Evolutionary conservation across 37 sponge, comb jelly and placozoan genomes (phyloP).

Genomic region (Axinella damicornis): DNA sequence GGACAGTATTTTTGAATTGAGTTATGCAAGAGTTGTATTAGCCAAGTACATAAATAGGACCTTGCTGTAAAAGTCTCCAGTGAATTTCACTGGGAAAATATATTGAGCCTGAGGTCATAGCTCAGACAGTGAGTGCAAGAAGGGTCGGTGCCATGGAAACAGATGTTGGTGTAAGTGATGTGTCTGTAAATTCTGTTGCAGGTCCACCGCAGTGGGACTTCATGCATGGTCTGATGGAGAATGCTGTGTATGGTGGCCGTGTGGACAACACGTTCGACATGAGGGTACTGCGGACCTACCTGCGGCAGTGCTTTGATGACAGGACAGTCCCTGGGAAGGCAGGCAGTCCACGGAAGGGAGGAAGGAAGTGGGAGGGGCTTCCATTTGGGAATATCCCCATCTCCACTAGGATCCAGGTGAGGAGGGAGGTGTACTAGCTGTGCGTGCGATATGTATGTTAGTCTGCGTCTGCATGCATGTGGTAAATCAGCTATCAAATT

Average conservation of each 20-base stretch:
- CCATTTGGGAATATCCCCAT: constrained; percentile 60
- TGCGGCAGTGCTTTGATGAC: constrained; percentile 82
- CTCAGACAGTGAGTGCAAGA: no score
- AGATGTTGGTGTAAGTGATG: no score
- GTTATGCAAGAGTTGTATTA: no score
- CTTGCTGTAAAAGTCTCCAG: no score
- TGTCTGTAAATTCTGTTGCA: neutral
- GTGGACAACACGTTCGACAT: constrained; percentile 96
- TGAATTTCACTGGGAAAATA: no score
- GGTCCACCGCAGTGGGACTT: constrained; percentile 84
- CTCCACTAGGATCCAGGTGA: constrained; percentile 20
- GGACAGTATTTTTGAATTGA: no score
- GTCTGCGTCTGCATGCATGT: no score
- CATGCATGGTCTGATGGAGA: constrained; percentile 97
- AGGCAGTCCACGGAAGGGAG: neutral
- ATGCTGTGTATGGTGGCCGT: constrained; percentile 96
- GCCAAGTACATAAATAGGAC: no score
- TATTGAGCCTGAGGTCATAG: no score
- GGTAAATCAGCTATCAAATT: no score
- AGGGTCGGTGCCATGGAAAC: no score
- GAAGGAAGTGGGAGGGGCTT: constrained; percentile 6
- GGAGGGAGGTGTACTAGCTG: neutral
- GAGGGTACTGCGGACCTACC: constrained; percentile 86
- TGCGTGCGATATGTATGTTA: no score
- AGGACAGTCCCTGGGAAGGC: constrained; percentile 61